A percentile compares a stretch with the other conserved stretches of the same genome.
Conservation (phyloP, 2,888 invertebrate genomes). For the Phania funesta region DNA sequence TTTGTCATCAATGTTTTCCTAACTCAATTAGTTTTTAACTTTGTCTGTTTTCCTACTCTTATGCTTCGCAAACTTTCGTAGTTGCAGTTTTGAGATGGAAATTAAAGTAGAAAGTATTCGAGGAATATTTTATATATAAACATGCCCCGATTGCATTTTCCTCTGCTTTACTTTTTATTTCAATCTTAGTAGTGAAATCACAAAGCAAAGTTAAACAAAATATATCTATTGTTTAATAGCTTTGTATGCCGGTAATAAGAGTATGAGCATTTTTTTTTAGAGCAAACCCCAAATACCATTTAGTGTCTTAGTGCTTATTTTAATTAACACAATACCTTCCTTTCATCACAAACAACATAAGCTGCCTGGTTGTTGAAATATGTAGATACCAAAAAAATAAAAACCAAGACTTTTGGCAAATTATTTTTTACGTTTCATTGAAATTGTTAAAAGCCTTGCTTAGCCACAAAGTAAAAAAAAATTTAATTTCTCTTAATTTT, state of each 20-base stretch:
- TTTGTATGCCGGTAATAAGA: background rate
- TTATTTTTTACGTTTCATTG: no score
- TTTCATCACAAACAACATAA: no score
- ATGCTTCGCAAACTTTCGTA: background rate
- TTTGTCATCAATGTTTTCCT: conserved; percentile 33
- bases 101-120: conserved; percentile 23
- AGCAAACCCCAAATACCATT: background rate
- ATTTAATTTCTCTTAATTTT: no score
- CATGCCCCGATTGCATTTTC: background rate
- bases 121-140: background rate
- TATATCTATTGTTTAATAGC: background rate
- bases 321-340: no score
- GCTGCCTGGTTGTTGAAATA: no score
- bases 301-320: no score
- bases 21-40: conserved; percentile 50
- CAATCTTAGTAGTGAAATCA: background rate
- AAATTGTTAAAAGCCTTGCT: no score
- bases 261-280: background rate
- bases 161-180: background rate
- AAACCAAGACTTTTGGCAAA: no score
- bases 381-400: no score
- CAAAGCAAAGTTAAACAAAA: conserved; percentile 2
- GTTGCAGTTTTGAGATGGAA: conserved; percentile 3
- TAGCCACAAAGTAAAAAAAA: no score
- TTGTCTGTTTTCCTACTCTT: background rate